A percentile compares a stretch with the other conserved stretches of the same genome.
Conservation (phyloP, 2,113 vertebrate genomes). For the Myanophis thanlyinensis region DNA sequence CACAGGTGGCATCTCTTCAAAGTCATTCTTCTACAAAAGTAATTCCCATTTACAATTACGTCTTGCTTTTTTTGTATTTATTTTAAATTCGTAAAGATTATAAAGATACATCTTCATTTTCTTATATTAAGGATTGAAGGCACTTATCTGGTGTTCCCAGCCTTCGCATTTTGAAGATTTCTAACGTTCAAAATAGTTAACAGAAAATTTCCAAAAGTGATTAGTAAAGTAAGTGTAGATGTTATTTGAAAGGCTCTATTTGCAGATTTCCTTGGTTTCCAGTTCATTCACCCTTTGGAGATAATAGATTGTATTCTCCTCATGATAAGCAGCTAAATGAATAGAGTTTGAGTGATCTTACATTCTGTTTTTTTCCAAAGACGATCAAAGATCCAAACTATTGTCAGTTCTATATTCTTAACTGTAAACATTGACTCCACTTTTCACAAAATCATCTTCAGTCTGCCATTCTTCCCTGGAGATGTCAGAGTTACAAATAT, state of each 20-base stretch:
- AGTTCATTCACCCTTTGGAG: neutral
- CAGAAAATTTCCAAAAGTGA: neutral
- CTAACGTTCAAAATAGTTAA: neutral
- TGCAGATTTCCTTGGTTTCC: neutral
- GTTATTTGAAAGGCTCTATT: neutral
- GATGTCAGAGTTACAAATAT: neutral
- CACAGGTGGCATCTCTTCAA: neutral
- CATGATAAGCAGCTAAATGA: neutral
- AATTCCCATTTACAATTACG: neutral
- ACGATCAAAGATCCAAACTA: neutral
- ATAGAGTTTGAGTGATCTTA: neutral
- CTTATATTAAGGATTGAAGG: neutral
- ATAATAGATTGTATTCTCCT: neutral
- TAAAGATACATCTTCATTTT: neutral
- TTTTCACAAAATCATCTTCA: neutral
- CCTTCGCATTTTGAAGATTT: neutral
- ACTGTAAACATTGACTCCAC: neutral
- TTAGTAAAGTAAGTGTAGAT: neutral
- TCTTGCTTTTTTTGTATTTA: neutral
- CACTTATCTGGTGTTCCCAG: neutral
- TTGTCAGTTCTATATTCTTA: neutral
- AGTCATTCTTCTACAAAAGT: neutral
- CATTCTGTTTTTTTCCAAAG: neutral
- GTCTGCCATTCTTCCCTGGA: neutral
- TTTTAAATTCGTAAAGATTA: neutral